These are phyloP conservation scores for Sardinella longiceps DNA, from an alignment of 2,797 vertebrate genomes.

Conservation along the genomic window DNA sequence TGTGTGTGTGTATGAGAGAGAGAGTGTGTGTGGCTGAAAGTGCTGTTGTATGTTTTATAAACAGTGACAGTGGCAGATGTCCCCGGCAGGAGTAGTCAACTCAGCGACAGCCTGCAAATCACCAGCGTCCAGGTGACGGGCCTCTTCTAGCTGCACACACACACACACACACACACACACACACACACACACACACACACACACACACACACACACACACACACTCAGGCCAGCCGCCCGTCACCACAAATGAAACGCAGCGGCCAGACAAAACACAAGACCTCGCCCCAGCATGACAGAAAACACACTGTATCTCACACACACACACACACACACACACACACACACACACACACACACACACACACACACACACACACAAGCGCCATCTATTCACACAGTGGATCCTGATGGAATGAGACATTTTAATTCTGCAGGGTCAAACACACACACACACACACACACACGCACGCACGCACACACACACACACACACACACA, in stretches of 20 bases:
- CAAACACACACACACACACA: slow-evolving; percentile 41
- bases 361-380: slow-evolving; percentile 24
- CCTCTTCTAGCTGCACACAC: no score
- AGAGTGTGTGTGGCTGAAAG: no score
- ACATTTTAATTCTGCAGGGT: slow-evolving; percentile 59
- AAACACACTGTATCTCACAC: slow-evolving; percentile 56
- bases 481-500: slow-evolving; percentile 6
- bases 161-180: no score
- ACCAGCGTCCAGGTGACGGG: slow-evolving; percentile 32
- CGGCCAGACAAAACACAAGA: slow-evolving; percentile 32
- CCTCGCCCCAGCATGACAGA: slow-evolving; percentile 53
- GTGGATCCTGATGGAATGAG: slow-evolving; percentile 53
- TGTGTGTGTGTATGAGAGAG: no score
- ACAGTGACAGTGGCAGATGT: not conserved
- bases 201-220: no score
- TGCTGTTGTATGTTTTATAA: not conserved
- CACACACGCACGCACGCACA: slow-evolving; percentile 18
- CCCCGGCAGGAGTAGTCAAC: not conserved
- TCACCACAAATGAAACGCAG: not conserved
- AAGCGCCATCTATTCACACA: slow-evolving; percentile 56
- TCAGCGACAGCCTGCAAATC: slow-evolving; percentile 24
- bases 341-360: no score
- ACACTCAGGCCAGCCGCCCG: no score
- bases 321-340: no score
- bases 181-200: no score